A percentile compares a stretch with the other conserved stretches of the same genome.
Conservation (phyloP, 2,797 vertebrate species). For the Psittacula derbiana region DNA sequence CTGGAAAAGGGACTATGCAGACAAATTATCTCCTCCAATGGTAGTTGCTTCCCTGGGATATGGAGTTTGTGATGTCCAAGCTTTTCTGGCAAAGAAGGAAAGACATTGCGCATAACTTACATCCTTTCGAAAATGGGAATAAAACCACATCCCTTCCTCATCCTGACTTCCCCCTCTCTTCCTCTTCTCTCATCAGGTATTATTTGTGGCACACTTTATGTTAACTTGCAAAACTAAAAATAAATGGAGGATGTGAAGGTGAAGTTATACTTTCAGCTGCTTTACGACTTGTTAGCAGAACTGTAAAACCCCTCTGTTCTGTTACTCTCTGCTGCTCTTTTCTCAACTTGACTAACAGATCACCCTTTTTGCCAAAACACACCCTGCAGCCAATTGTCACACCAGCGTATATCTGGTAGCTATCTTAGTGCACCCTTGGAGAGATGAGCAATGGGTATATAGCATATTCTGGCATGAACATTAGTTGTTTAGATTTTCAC, state of each 20-base stretch:
- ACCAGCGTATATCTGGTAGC: background rate
- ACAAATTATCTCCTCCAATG: background rate
- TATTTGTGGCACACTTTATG: background rate
- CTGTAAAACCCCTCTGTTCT: background rate
- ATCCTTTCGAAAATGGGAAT: background rate
- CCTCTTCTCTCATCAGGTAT: background rate
- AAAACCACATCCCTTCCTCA: background rate
- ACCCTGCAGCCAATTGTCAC: conserved; percentile 32
- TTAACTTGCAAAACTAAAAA: background rate
- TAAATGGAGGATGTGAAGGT: background rate
- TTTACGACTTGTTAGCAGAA: background rate
- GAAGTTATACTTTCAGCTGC: background rate
- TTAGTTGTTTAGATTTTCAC: conserved; percentile 25
- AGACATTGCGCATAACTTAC: background rate
- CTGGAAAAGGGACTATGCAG: background rate
- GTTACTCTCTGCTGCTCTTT: background rate
- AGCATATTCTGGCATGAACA: conserved; percentile 22
- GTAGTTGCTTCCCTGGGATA: background rate
- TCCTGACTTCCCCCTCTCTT: background rate
- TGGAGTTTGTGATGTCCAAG: background rate
- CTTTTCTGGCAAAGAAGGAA: background rate
- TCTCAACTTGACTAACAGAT: conserved; percentile 5
- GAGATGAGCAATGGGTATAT: background rate
- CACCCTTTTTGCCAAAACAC: conserved; percentile 15
- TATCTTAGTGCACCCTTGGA: background rate